Evolutionary conservation across 2,888 invertebrate genomes (phyloP).

Genomic region (Hyppa rectilinea): DNA sequence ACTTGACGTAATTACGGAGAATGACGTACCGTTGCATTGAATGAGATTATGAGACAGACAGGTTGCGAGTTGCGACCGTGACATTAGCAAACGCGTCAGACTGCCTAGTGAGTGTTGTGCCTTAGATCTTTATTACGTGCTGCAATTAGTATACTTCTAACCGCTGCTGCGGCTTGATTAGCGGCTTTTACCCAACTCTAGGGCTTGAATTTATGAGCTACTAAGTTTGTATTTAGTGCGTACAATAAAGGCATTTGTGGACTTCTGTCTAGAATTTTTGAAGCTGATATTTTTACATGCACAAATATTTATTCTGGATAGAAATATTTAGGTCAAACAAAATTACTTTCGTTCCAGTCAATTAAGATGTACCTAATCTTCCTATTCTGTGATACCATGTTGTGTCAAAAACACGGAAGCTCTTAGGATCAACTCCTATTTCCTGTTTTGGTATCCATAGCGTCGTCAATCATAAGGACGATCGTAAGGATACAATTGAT

Average conservation of each 20-base stretch:
- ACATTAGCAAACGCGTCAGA: constrained; percentile 23
- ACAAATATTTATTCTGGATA: constrained; percentile 42
- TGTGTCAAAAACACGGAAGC: neutral
- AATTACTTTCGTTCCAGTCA: constrained; percentile 7
- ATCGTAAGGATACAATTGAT: constrained; percentile 36
- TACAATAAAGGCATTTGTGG: neutral
- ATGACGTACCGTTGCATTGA: constrained; percentile 20
- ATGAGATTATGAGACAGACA: constrained; percentile 21
- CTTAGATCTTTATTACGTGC: constrained; percentile 49
- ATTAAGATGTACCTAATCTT: constrained; percentile 21
- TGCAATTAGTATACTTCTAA: constrained; percentile 58
- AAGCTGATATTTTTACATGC: constrained; percentile 35
- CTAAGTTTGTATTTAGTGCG: constrained; percentile 28
- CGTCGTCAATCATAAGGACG: constrained; percentile 19
- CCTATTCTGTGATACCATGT: neutral
- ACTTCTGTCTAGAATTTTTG: constrained; percentile 10
- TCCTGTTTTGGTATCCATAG: constrained; percentile 13
- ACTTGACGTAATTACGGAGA: constrained; percentile 12
- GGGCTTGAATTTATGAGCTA: constrained; percentile 32
- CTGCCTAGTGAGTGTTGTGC: constrained; percentile 35
- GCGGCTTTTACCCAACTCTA: constrained; percentile 44
- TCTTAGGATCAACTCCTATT: constrained; percentile 18
- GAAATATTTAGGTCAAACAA: constrained; percentile 43
- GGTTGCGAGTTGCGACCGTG: constrained; percentile 7
- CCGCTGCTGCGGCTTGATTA: constrained; percentile 44